Base-by-base conservation (phyloP, 2,888 invertebrate species). In the Steinernema scapterisci region DNA sequence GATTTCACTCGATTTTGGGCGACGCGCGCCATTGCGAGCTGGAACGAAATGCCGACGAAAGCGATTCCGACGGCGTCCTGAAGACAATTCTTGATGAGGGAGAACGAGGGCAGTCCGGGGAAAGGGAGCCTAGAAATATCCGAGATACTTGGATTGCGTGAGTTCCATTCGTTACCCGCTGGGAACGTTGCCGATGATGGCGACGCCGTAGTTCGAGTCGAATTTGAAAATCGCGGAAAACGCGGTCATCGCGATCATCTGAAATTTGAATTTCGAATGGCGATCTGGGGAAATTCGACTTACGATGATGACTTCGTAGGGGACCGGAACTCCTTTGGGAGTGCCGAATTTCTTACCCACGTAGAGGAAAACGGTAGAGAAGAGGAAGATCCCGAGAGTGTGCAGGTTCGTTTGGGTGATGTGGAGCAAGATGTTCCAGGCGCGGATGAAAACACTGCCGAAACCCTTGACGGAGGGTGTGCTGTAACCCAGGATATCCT, bases 191-290 rank as follows among this genome's bases (percentile, higher is more conserved):
- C 63, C 63, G 63, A 63, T 63, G 27, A 63, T 27, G 63, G 63
- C 27, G 6, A 63, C 63, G 63, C 27, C 27, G 31, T 31, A 38
- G 13, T 27, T 38, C 27, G 63, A 25, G 63, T 25, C 3, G 63
- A 31, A 27, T 11, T 16, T 31, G 63, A 27, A 63, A 31, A 63
- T 31, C 5, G 63, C 31, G 7, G 63, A 63, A 16, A 27, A 25
- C 25, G 63, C 63, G 63, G 63, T 63, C 63, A 63, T 63, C 31
- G 27, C 63, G 19, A 63, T 63, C 63, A 63, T 63, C 63, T 63
- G 31, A 31, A 31, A 31, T 38, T 38, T 9, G 38, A 38, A 38
- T 38, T 38, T 6, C 3, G 63, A 13, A 16, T 63, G 9, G 16
- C 16, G 31, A 63, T 27, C 5, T 27, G 27, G 63, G 7, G 38